A percentile compares a stretch with the other conserved stretches of the same genome.
Conservation (phyloP, 2,113 vertebrate genomes). For the Notarius lentiginosus region DNA sequence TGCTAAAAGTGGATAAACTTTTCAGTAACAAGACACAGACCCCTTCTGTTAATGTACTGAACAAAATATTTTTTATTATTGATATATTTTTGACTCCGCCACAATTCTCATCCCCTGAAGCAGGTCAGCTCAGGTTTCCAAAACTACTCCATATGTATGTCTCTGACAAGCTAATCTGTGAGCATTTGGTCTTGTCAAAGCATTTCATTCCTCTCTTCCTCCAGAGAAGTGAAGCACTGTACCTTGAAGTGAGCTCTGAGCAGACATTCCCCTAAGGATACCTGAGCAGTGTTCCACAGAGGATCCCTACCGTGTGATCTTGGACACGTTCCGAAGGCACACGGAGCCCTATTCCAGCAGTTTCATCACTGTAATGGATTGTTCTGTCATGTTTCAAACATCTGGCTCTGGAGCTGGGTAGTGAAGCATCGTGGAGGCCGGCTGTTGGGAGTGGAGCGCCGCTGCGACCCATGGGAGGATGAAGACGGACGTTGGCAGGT, state of each 20-base stretch:
- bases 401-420: constrained; percentile 51
- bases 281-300: constrained; percentile 35
- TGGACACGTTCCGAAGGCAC: not conserved
- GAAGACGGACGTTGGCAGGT: constrained; percentile 46
- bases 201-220: constrained; percentile 36
- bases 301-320: constrained; percentile 33
- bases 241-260: constrained; percentile 25
- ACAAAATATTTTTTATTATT: not conserved
- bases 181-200: constrained; percentile 41
- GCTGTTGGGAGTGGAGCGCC: constrained; percentile 41
- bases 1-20: not conserved
- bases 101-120: not conserved
- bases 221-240: constrained; percentile 31
- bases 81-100: not conserved
- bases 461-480: constrained; percentile 33
- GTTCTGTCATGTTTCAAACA: constrained; percentile 47
- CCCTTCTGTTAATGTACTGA: not conserved
- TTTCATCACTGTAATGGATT: constrained; percentile 26
- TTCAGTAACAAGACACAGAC: not conserved
- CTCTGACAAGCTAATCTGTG: constrained; percentile 23
- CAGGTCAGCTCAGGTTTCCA: not conserved
- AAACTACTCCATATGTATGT: not conserved
- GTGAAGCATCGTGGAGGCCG: constrained; percentile 43
- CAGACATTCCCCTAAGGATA: constrained; percentile 42
- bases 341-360: constrained; percentile 5